Percentiles rank a stretch among this genome's conserved stretches.
phyloP scores from a whole-genome alignment of 2,113 vertebrate species.

The Spilogale gracilis region DNA sequence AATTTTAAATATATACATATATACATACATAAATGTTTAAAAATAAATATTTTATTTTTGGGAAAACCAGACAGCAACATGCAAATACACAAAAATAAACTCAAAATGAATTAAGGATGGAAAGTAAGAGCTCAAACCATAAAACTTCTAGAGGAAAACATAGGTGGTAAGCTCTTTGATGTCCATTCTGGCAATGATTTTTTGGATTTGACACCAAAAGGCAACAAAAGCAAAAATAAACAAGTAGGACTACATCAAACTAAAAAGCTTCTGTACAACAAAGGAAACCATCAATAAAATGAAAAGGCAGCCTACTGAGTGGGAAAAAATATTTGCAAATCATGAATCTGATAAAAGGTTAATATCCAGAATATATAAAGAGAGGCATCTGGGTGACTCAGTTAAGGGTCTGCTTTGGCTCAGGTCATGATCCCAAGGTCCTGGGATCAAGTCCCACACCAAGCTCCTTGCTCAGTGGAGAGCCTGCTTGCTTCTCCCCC shows the following conservation, averaged over 20 bases:
- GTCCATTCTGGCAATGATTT: background rate
- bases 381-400: too few species aligned
- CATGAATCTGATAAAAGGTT: background rate
- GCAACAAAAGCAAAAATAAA: background rate
- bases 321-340: background rate
- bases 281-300: background rate
- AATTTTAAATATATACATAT: too few species aligned
- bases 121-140: background rate
- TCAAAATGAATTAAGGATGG: background rate
- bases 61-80: background rate
- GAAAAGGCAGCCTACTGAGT: background rate
- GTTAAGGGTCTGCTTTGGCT: too few species aligned
- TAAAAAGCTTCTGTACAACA: background rate
- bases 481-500: too few species aligned
- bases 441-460: too few species aligned
- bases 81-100: background rate
- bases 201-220: background rate
- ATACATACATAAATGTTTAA: background rate
- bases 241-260: background rate
- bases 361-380: background rate
- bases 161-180: background rate
- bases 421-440: too few species aligned
- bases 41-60: background rate
- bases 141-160: background rate
- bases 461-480: too few species aligned